These are phyloP conservation scores for Hypselothyrea guttata DNA, from an alignment of 2,888 invertebrate genomes.

Conservation along the genomic window DNA sequence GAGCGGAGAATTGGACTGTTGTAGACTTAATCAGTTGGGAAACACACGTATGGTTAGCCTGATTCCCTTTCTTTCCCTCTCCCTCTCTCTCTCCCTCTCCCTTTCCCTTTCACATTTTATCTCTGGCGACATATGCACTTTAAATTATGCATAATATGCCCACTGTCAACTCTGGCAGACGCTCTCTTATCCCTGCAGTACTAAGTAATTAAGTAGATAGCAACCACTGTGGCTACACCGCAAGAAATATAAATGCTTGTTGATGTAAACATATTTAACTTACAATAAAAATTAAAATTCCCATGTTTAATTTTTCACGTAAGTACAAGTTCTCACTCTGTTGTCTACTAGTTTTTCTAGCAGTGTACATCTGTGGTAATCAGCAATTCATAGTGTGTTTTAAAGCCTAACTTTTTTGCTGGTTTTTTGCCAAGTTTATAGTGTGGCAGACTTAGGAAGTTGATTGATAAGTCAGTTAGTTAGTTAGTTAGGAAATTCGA, in stretches of 20 bases:
- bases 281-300: too few species aligned
- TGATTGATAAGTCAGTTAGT: conserved; percentile 66
- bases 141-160: conserved; percentile 66
- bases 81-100: background rate
- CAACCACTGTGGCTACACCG: conserved; percentile 32
- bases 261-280: too few species aligned
- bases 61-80: too few species aligned
- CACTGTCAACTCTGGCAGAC: conserved; percentile 3
- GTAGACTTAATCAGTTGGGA: conserved; percentile 69
- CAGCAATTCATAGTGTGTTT: conserved; percentile 51
- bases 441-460: conserved; percentile 14
- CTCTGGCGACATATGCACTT: conserved; percentile 67
- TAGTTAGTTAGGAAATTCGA: conserved; percentile 11
- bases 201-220: conserved; percentile 74
- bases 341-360: background rate
- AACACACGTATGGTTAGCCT: background rate
- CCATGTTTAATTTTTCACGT: too few species aligned
- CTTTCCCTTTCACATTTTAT: background rate
- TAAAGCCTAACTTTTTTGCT: background rate
- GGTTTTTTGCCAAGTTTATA: conserved; percentile 8
- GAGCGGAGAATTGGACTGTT: conserved; percentile 37
- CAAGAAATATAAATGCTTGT: too few species aligned
- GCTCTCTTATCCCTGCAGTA: conserved; percentile 17
- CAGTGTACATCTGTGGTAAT: conserved; percentile 39
- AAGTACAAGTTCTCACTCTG: too few species aligned